These are phyloP conservation scores for Lamprologus callipterus DNA, from an alignment of 2,113 vertebrate species.

Conservation along the genomic window DNA sequence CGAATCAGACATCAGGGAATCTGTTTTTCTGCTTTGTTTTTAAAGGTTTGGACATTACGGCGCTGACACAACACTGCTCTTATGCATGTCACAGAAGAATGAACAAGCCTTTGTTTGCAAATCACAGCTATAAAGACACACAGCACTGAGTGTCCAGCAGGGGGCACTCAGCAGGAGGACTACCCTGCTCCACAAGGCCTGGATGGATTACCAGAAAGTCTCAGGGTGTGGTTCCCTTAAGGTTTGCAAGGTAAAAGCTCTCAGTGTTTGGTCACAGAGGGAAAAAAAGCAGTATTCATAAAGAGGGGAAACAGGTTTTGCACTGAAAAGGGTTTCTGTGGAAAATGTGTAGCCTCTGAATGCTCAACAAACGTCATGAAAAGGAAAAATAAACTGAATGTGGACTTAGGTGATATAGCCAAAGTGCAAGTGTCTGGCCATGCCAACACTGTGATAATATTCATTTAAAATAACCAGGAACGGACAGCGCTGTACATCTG, in stretches of 20 bases:
- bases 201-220: background rate
- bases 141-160: slow-evolving; percentile 18
- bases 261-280: background rate
- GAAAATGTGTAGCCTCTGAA: background rate
- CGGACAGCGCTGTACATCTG: background rate
- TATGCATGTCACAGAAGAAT: background rate
- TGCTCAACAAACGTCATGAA: background rate
- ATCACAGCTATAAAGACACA: background rate
- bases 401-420: background rate
- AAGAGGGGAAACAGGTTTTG: background rate
- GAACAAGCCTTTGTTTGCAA: background rate
- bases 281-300: background rate
- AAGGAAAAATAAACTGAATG: background rate
- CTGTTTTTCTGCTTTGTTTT: background rate
- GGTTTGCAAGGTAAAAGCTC: slow-evolving; percentile 45
- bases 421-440: background rate
- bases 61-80: background rate
- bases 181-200: background rate
- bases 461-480: background rate
- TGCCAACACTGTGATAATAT: background rate
- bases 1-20: background rate
- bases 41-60: background rate
- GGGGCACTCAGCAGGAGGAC: slow-evolving; percentile 12
- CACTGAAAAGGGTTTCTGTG: background rate
- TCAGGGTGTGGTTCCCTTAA: slow-evolving; percentile 41